Base-by-base conservation (phyloP, 2,888 invertebrate genomes). In the Pollenia angustigena region DNA sequence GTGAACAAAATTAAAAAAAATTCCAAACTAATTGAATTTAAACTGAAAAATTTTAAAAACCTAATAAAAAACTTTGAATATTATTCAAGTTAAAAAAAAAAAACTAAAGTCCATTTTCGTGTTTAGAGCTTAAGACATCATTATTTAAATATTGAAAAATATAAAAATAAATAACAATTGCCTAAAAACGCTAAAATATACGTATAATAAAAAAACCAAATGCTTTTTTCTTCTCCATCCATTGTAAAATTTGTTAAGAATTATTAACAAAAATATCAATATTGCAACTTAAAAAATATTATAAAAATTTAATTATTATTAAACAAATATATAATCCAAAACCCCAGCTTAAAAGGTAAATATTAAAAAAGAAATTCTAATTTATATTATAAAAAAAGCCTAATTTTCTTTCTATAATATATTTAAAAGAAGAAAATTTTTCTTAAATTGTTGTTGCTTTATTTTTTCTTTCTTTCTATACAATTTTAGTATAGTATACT, bases 81-180 rank as follows among this genome's bases (percentile, higher is more conserved):
- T 11, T 56, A 50, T 18, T 52, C 68, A 74, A 6, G 23, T 79
- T 64, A 58, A 62, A 58, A 85, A 78, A 44, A 79, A 82, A 78
- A 48, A 81, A 82, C 80, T 75, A 89, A 89, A 89, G 90, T 91
- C 90, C 90, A 91, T 91, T 91, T 90, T 89, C 88, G 88, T 90
- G 89, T 88, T 89, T 90, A 91, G 89, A 88, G 88, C 85, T 69
- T 90, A 89, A 89, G 89, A 78, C 16, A 12, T 52, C 10, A 71
- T 32, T 32, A 32, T 32, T 52, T 46, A 32, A 68, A 83, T 64
- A 56, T 69, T 80, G 48, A 58, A 40, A 44, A 0, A 23, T 54
- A 72, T 66, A 88, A 87, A 79, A 81, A 72, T 75, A 85, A 78
- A 78, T 74, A 79, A 46, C 18, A 54, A 72, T 83, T 83, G 86